A percentile compares a stretch with the other conserved stretches of the same genome.
Conservation (phyloP, 2,888 invertebrate genomes). For the Syritta pipiens region DNA sequence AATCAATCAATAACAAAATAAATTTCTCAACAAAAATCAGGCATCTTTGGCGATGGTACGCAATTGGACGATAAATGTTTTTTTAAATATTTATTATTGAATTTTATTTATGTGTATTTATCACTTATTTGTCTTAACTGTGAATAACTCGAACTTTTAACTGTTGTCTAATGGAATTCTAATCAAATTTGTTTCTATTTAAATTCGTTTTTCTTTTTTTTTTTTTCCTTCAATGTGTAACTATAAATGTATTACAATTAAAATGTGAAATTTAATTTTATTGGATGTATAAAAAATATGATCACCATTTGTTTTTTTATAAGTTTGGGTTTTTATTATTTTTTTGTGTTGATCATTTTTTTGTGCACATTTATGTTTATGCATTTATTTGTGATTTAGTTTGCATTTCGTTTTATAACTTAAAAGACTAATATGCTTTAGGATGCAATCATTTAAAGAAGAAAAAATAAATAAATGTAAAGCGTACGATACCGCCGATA, state of each 20-base stretch:
- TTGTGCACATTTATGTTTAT: not conserved
- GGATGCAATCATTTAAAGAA: too few species aligned
- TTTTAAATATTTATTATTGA: slow-evolving; percentile 69
- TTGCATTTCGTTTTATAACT: not conserved
- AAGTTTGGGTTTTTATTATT: not conserved
- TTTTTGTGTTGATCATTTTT: not conserved
- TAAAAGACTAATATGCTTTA: too few species aligned
- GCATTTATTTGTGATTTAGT: not conserved
- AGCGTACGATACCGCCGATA: too few species aligned
- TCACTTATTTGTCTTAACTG: slow-evolving; percentile 44
- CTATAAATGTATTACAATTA: not conserved
- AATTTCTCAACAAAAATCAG: slow-evolving; percentile 71
- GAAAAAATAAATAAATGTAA: too few species aligned
- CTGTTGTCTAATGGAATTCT: slow-evolving; percentile 43
- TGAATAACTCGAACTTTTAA: slow-evolving; percentile 12
- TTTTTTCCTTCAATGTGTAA: not conserved
- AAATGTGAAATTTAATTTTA: slow-evolving; percentile 6
- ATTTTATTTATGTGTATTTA: slow-evolving; percentile 57
- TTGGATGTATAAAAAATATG: not conserved
- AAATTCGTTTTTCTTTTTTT: slow-evolving; percentile 14
- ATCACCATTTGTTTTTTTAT: too few species aligned
- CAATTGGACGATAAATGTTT: slow-evolving; percentile 75
- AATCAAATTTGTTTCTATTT: slow-evolving; percentile 6
- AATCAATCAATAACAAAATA: slow-evolving; percentile 26
- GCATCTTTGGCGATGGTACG: slow-evolving; percentile 79